phyloP scores from a whole-genome alignment of 2,113 vertebrate genomes.

The Zosterops pallidus region DNA sequence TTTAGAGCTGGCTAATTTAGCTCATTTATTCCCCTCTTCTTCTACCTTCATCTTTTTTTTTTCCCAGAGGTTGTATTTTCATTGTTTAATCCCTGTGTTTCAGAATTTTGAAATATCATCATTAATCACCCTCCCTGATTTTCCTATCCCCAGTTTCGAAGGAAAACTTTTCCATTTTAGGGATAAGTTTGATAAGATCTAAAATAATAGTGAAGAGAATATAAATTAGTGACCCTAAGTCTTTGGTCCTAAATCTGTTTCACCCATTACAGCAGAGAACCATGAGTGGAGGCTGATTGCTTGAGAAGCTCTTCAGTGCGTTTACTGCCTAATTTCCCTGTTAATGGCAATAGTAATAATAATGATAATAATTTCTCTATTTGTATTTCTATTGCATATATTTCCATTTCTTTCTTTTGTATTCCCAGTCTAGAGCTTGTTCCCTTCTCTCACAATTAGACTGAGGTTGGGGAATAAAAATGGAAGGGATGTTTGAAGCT shows the following conservation, averaged over 20 bases:
- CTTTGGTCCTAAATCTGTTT: neutral
- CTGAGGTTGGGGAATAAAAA: neutral
- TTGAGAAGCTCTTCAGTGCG: neutral
- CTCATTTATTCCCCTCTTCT: neutral
- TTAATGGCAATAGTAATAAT: neutral
- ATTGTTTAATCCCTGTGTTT: neutral
- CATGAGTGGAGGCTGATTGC: neutral
- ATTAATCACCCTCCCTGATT: neutral
- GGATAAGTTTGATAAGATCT: neutral
- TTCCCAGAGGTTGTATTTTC: neutral
- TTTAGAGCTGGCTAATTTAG: neutral
- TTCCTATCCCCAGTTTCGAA: neutral
- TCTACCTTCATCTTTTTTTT: neutral
- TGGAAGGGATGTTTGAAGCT: neutral
- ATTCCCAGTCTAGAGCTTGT: neutral
- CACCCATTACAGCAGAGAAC: neutral
- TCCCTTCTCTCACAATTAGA: neutral
- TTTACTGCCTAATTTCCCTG: neutral
- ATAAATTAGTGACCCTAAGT: neutral
- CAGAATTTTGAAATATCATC: neutral
- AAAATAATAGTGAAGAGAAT: neutral
- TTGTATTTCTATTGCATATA: neutral
- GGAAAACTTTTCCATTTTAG: neutral
- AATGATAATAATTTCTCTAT: neutral
- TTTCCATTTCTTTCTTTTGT: neutral